Base-by-base conservation (phyloP, 2,113 vertebrate genomes). In the Maccullochella peelii region DNA sequence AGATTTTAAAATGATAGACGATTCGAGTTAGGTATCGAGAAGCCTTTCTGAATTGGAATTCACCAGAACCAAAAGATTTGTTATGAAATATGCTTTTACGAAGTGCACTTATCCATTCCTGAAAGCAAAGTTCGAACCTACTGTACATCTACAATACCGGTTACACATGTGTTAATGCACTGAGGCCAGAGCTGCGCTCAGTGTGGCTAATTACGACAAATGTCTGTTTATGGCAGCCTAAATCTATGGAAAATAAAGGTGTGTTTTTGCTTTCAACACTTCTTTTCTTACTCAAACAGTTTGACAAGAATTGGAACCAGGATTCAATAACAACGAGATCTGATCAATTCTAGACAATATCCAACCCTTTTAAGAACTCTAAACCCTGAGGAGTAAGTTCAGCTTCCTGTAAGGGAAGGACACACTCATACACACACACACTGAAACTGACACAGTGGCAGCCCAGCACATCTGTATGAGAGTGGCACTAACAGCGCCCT, bases 401-500 rank as follows among this genome's bases (percentile, higher is more conserved):
- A 82, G 84, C 59, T 93, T 92, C 91, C 93, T 85, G 59, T 84
- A 69, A 67, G 74, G 80, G 65, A 52, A 58, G 61, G 27, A 77
- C 81, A 77, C 83, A 69, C 85, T 69, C 73, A 69, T 25, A 62
- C 50, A 81, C 20, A 57, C 69, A 73, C 67, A 54, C 33, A 68
- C 79, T 21, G 61, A 90, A 91, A 89, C 76, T 80, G 86, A 89
- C 86, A 90, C 80, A 91, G 83, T 47, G 73, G 85, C 91, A 91
- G 93, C 80, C 54, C 83, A 76, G 87, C 92, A 93, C 94, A 94
- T 94, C 94, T 94, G 93, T 93, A 93, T 87, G 84, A 94, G 91
- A 91, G 86, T 88, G 91, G 90, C 90, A 88, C 92, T 93, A 93
- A 94, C 91, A 88, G 94, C 63, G 86, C 90, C 94, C 93, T 88